phyloP scores from a whole-genome alignment of 2,797 vertebrate species.

The Parauchenoglanis ngamensis region DNA sequence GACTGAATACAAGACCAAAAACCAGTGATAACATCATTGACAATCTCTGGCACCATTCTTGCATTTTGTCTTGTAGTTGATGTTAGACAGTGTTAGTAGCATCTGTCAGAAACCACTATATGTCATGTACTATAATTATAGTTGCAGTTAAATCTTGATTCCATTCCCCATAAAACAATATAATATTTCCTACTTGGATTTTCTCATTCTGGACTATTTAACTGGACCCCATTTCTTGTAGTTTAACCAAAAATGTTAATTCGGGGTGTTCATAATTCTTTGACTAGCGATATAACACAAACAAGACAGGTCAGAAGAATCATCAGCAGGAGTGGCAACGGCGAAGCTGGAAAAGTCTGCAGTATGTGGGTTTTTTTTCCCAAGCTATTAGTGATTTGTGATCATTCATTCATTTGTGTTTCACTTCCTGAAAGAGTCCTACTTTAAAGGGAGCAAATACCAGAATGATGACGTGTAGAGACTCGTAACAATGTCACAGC shows the following conservation, averaged over 20 bases:
- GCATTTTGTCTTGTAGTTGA: too few species aligned
- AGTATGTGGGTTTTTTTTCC: neutral
- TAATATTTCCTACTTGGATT: neutral
- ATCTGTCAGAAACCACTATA: neutral
- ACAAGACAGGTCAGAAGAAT: neutral
- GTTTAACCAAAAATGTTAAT: neutral
- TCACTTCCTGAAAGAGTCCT: neutral
- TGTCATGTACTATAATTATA: neutral
- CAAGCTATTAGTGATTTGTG: neutral
- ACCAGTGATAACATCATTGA: neutral
- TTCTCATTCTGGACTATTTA: neutral
- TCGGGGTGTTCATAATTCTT: neutral
- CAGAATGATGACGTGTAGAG: slow-evolving; percentile 5
- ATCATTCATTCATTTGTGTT: neutral
- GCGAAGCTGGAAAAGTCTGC: neutral
- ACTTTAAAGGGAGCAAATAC: neutral
- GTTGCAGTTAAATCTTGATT: neutral
- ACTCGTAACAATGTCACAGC: slow-evolving; percentile 8
- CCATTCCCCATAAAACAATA: neutral
- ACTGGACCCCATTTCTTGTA: neutral
- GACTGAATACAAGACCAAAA: neutral
- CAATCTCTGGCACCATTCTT: neutral
- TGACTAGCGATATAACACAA: neutral
- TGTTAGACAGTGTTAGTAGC: too few species aligned
- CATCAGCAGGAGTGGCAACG: neutral